Evolutionary conservation across 2,888 invertebrate species (phyloP).

Genomic region (Byasa hedistus): DNA sequence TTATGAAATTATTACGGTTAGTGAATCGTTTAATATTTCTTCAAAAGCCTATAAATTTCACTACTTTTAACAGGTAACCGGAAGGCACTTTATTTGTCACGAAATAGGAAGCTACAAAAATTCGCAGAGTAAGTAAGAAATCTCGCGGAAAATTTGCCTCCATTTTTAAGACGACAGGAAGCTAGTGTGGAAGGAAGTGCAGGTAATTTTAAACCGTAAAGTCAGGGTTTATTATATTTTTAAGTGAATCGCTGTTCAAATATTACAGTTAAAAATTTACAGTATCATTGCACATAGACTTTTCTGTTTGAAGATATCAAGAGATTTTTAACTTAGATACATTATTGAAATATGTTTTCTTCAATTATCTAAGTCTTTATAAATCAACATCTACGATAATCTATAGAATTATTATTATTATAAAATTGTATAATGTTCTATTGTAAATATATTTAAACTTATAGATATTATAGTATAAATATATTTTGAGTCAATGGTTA

Average conservation of each 20-base stretch:
- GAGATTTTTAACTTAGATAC: too few relatives aligned
- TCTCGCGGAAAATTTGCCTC: constrained; percentile 18
- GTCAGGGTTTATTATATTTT: constrained; percentile 16
- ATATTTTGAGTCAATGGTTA: too few relatives aligned
- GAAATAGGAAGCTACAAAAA: constrained; percentile 29
- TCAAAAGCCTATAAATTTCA: constrained; percentile 13
- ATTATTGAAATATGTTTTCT: too few relatives aligned
- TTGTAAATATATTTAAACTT: too few relatives aligned
- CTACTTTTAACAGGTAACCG: constrained; percentile 25
- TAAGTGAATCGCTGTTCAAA: constrained; percentile 2
- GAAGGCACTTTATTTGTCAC: constrained; percentile 28
- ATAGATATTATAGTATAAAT: too few relatives aligned
- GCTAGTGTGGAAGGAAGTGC: constrained; percentile 29
- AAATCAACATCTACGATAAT: too few relatives aligned
- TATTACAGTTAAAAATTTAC: neutral
- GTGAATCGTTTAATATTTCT: constrained; percentile 2
- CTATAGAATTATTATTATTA: too few relatives aligned
- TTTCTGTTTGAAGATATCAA: too few relatives aligned
- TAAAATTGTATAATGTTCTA: too few relatives aligned
- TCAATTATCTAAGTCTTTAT: too few relatives aligned
- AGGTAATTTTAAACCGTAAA: constrained; percentile 24
- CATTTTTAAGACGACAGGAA: constrained; percentile 26
- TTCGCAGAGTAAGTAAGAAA: constrained; percentile 12
- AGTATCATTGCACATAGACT: too few relatives aligned
- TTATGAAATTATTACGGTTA: neutral